Evolutionary conservation across 1,140 invertebrate species (phyloP), one percentile per base, ranked within the genome.

Genomic region (Holotrichia oblita): DNA sequence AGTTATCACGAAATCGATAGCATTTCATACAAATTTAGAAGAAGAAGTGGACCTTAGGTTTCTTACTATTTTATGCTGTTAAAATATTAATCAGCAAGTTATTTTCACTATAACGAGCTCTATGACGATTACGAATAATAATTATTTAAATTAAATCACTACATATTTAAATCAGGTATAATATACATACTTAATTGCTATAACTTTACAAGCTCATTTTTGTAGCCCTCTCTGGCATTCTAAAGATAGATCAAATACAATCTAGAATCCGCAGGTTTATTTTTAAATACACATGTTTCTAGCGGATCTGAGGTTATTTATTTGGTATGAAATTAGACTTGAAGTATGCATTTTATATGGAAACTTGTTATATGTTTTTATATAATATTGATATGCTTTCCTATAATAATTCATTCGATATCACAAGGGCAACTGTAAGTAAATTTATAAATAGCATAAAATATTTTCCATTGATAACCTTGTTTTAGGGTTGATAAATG

Each of bases 401-500:
- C 42, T 9, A 41, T 22, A 74, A 74, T 42, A 41, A 42, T 14
- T 42, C 6, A 48, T 48, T 41, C 73, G 17, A 12, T 40, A 40
- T 12, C 77, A 17, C 78, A 79, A 76, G 78, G 59, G 22, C 27
- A 76, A 42, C 73, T 79, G 78, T 79, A 76, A 79, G 78, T 76
- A 27, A 34, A 34, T 20, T 55, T 59, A 79, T 22, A 48, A 59
- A 61, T 73, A 78, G 17, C 10, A n/a, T 27, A 3, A 34, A 34
- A 27, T 76, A 69, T 40, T 55, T 27, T 41, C 17, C 9, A 41
- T 42, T 74, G 14, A 6, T 24, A 76, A 24, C 27, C n/a, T 22
- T 8, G 73, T 80, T 78, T 55, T 40, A 87, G 85, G 12, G 83
- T 86, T 8, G 76, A 74, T 27, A 83, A 82, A 83, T 86, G 85